These are phyloP conservation scores for Orthosia incerta DNA, from an alignment of 2,888 invertebrate genomes.

Conservation along the genomic window DNA sequence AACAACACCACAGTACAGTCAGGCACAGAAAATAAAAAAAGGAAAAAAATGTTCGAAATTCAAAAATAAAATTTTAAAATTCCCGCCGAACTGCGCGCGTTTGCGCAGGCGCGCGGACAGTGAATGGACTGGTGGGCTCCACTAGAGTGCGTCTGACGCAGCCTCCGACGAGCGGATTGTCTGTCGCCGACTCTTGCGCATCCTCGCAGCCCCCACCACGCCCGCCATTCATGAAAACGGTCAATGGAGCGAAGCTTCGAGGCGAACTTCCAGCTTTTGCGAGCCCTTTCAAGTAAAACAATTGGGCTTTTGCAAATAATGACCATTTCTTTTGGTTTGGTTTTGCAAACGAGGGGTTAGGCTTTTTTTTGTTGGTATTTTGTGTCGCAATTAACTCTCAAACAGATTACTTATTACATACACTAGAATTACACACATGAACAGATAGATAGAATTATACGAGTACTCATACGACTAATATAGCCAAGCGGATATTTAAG, in stretches of 20 bases:
- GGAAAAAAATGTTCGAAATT: constrained; percentile 41
- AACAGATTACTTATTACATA: not conserved
- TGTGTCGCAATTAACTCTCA: not conserved
- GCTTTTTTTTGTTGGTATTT: not conserved
- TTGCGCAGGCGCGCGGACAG: constrained; percentile 81
- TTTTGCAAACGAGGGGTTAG: not conserved
- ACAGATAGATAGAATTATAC: not conserved
- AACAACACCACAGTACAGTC: constrained; percentile 77
- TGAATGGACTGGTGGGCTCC: constrained; percentile 70
- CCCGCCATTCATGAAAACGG: constrained; percentile 85
- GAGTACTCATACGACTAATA: not conserved
- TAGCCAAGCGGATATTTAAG: constrained; percentile 10
- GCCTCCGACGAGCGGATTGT: constrained; percentile 77
- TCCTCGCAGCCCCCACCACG: constrained; percentile 82
- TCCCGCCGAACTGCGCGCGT: constrained; percentile 79
- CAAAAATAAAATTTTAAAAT: constrained; percentile 75
- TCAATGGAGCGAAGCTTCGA: constrained; percentile 74
- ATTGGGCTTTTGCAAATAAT: constrained; percentile 35
- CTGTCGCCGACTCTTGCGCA: constrained; percentile 75
- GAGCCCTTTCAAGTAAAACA: constrained; percentile 47
- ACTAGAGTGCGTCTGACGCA: constrained; percentile 72
- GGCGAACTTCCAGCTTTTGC: constrained; percentile 43
- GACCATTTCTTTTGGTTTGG: constrained; percentile 17
- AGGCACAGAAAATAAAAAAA: constrained; percentile 70
- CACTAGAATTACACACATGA: not conserved